Conservation (phyloP, 2,888 invertebrate genomes). For the Noctuana brunneofusca region DNA sequence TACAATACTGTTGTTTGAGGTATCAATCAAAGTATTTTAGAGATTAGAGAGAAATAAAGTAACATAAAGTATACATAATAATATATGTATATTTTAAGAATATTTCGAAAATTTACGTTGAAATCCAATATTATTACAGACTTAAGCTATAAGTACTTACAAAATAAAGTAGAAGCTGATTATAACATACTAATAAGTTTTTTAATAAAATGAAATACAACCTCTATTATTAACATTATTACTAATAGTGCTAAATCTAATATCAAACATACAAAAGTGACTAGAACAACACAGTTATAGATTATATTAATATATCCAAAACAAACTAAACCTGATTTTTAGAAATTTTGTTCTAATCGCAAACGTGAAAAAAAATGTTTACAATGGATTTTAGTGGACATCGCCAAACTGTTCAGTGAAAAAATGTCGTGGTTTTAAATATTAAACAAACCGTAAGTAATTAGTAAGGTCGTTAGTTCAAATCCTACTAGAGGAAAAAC, state of each 20-base stretch:
- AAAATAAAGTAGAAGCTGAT: not conserved
- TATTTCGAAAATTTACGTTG: not conserved
- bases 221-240: constrained; percentile 27
- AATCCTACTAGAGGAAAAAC: no score
- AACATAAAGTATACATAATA: not conserved
- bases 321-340: constrained; percentile 18
- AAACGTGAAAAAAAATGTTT: no score
- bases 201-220: constrained; percentile 28
- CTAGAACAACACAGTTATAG: constrained; percentile 37
- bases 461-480: no score
- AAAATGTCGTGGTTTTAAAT: no score
- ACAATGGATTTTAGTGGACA: no score
- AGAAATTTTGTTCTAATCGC: not conserved
- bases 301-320: not conserved
- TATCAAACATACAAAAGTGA: constrained; percentile 39
- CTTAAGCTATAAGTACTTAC: not conserved
- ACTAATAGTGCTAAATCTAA: constrained; percentile 32
- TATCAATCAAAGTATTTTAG: not conserved
- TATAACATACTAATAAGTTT: not conserved
- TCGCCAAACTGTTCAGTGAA: no score
- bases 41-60: not conserved
- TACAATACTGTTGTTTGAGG: not conserved
- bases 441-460: no score
- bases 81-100: not conserved
- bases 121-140: not conserved